phyloP scores from a whole-genome alignment of 1,140 invertebrate species.

The Heliconius hewitsoni region DNA sequence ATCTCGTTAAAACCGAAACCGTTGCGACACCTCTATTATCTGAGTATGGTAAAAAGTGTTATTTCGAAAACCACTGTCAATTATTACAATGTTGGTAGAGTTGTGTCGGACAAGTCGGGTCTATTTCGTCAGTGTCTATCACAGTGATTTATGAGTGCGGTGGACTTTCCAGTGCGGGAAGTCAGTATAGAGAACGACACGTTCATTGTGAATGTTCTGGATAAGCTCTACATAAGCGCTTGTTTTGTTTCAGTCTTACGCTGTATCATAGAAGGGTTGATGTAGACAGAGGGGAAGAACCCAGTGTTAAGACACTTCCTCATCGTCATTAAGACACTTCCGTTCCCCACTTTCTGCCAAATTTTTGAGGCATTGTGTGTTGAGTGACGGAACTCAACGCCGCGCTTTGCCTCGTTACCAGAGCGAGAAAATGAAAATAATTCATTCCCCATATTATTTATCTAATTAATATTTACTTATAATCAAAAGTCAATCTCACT shows the following conservation, averaged over 20 bases:
- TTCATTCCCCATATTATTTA: background rate
- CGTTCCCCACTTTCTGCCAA: too few relatives aligned
- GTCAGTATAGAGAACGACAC: conserved; percentile 26
- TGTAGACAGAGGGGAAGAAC: too few relatives aligned
- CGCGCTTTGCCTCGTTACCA: too few relatives aligned
- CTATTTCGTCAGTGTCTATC: conserved; percentile 59
- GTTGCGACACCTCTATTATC: conserved; percentile 8
- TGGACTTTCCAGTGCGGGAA: conserved; percentile 47
- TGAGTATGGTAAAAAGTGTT: conserved; percentile 30
- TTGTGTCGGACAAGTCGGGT: conserved; percentile 40
- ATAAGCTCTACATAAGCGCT: background rate
- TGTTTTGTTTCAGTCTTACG: background rate
- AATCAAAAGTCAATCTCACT: background rate
- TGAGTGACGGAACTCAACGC: too few relatives aligned
- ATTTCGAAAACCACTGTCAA: conserved; percentile 51
- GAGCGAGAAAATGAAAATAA: too few relatives aligned
- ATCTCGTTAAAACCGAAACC: background rate
- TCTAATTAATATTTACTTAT: too few relatives aligned
- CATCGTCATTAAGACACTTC: too few relatives aligned
- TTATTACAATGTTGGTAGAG: conserved; percentile 48
- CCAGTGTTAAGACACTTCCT: too few relatives aligned
- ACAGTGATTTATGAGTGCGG: conserved; percentile 56
- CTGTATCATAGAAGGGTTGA: too few relatives aligned
- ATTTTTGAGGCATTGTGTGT: too few relatives aligned
- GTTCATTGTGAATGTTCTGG: conserved; percentile 26